These are phyloP conservation scores for Hydropsyche betteni DNA, from an alignment of 2,888 invertebrate genomes.

Conservation along the genomic window DNA sequence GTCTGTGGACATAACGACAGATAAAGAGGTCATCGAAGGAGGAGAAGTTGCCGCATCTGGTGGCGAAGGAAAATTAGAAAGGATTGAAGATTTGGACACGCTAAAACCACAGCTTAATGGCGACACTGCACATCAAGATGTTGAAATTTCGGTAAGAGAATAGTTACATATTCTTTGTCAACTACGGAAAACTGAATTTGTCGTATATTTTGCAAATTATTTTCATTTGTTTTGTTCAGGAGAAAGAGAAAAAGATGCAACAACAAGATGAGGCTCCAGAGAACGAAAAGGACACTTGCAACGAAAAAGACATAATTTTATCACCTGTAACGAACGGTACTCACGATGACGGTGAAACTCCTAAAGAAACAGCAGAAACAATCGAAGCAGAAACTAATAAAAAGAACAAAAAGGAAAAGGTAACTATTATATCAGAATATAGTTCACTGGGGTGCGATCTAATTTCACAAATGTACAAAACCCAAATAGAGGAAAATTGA, in stretches of 20 bases:
- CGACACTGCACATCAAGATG: slow-evolving; percentile 72
- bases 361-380: slow-evolving; percentile 54
- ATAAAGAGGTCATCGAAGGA: slow-evolving; percentile 68
- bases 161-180: slow-evolving; percentile 37
- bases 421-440: slow-evolving; percentile 53
- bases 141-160: slow-evolving; percentile 60
- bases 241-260: slow-evolving; percentile 69
- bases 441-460: too few relatives aligned
- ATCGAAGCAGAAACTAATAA: slow-evolving; percentile 64
- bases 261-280: slow-evolving; percentile 67
- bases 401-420: slow-evolving; percentile 75
- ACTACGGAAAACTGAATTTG: too few relatives aligned
- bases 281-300: slow-evolving; percentile 75
- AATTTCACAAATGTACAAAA: too few relatives aligned
- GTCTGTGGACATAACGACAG: slow-evolving; percentile 86
- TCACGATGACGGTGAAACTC: slow-evolving; percentile 50
- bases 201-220: neutral
- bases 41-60: slow-evolving; percentile 67
- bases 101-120: slow-evolving; percentile 80
- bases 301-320: slow-evolving; percentile 67
- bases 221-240: slow-evolving; percentile 58
- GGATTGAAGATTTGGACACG: slow-evolving; percentile 78
- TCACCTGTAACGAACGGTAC: slow-evolving; percentile 46
- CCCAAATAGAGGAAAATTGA: too few relatives aligned
- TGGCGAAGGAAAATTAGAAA: slow-evolving; percentile 77